phyloP scores from a whole-genome alignment of 2,797 vertebrate genomes.

The Enoplosus armatus region DNA sequence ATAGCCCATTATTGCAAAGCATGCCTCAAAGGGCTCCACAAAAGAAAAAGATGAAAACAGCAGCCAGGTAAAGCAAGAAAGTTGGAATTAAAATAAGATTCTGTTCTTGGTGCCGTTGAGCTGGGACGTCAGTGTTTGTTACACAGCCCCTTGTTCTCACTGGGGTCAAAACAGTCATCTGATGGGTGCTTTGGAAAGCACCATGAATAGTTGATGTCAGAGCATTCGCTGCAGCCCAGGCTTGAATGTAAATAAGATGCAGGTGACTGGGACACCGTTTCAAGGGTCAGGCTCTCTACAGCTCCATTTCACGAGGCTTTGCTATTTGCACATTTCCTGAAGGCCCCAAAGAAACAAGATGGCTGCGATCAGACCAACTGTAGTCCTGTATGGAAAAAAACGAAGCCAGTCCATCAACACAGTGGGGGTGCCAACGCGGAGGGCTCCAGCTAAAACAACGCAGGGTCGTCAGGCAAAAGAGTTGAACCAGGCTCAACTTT shows the following conservation, averaged over 20 bases:
- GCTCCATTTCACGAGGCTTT: conserved; percentile 55
- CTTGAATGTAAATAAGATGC: conserved; percentile 79
- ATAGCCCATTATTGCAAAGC: conserved; percentile 16
- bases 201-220: conserved; percentile 81
- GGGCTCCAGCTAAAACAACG: neutral
- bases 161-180: conserved; percentile 54
- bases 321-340: conserved; percentile 23
- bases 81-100: conserved; percentile 24
- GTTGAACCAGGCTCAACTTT: neutral
- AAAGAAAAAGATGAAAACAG: neutral
- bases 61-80: neutral
- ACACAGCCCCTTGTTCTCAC: conserved; percentile 48
- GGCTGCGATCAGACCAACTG: neutral
- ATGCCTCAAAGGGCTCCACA: conserved; percentile 21
- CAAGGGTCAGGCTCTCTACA: conserved; percentile 71
- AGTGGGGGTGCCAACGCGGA: neutral
- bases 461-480: neutral
- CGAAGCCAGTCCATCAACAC: neutral
- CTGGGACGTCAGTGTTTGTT: conserved; percentile 26
- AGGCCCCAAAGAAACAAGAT: neutral
- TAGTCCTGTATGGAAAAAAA: neutral
- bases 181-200: conserved; percentile 69
- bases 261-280: conserved; percentile 64
- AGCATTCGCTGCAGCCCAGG: conserved; percentile 66
- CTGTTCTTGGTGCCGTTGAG: conserved; percentile 11